Evolutionary conservation across 2,888 invertebrate genomes (phyloP), one percentile per base, ranked within the genome.

Genomic region (Tiliacea citrago): DNA sequence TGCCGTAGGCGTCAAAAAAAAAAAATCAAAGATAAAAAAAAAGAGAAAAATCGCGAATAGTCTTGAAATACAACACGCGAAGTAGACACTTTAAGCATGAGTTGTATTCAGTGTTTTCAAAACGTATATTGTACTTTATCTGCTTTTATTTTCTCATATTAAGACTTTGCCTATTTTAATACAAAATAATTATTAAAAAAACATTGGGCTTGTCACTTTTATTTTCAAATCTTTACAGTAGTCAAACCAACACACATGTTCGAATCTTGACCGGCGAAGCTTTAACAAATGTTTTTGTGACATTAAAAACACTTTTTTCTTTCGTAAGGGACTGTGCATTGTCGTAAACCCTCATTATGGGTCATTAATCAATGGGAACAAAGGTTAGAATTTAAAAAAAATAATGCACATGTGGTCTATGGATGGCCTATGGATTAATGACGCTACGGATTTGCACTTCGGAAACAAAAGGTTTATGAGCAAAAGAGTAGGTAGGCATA

Each of bases 361-460:
- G 67, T 79, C 90, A 91, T 91, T 88, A 90, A 91, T 91, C 91
- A 91, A 86, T 35, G 29, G 49, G 57, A 75, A 81, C 82, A 83
- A 82, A 85, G 79, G 82, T 72, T 71, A 79, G 55, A 53, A 0
- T 77, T 62, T 5, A 16, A 21, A 69, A 81, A 82, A n/a, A 84
- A 81, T 75, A 68, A 68, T 0, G 29, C 75, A 85, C 86, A 87
- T 81, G 85, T 87, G 87, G 65, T n/a, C 45, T 47, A 39, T 51
- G 49, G 13, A 29, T 61, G 77, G 53, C n/a, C 62, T n/a, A n/a
- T n/a, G n/a, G n/a, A 16, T 47, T 60, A 45, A 39, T 66, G 53
- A 72, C 39, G 35, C 21, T 29, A 18, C 35, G 13, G 42, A 62
- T 29, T 62, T 74, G 21, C 10, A 6, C 42, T n/a, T 49, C 13